Evolutionary conservation across 2,113 vertebrate species (phyloP), one percentile per base, ranked within the genome.

Genomic region (Panthera uncia): DNA sequence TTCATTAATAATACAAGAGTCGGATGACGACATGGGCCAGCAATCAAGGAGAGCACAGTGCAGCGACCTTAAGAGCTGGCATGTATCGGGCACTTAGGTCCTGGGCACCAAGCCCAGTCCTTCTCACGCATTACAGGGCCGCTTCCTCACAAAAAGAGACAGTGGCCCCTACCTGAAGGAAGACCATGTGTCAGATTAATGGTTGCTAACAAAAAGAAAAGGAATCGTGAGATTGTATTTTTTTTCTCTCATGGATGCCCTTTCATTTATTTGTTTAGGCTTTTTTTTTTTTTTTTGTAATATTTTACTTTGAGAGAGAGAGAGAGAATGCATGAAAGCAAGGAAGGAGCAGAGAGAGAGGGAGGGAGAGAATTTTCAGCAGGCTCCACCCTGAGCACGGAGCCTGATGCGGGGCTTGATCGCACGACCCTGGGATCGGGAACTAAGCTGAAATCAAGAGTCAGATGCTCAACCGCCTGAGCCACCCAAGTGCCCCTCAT

Each of bases 31-130:
- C 1, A 1, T 3, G 6, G 69, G 38, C n/a, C 50, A 33, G 38
- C 23, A 1, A 16, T 31, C 52, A 57, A 5, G 0, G 3, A 4
- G 10, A 45, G 11, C 33, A 21, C 25, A 13, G 27, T 7, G 16
- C 15, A 5, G 41, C 5, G 11, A 3, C 21, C 41, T 12, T 18
- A 11, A 0, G 18, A 86, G 69, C 65, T 0, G 0, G 27, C 1
- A 0, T 15, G 0, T 19, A 16, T 4, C 50, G 21, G 52, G 29
- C 2, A 13, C 31, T 25, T 8, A 3, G 15, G 25, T 16, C 18
- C 86, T 36, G 38, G 23, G 57, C 15, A 13, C 83, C 48, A 66
- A 55, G 68, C n/a, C 63, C 29, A 6, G 2, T 3, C 8, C 31
- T 89, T 87, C 14, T 45, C n/a, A 15, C 31, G 45, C 5, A 52